Percentiles rank a stretch among this genome's conserved stretches.
Conservation (phyloP, 1,140 invertebrate genomes). For the Temnothorax longispinosus region DNA sequence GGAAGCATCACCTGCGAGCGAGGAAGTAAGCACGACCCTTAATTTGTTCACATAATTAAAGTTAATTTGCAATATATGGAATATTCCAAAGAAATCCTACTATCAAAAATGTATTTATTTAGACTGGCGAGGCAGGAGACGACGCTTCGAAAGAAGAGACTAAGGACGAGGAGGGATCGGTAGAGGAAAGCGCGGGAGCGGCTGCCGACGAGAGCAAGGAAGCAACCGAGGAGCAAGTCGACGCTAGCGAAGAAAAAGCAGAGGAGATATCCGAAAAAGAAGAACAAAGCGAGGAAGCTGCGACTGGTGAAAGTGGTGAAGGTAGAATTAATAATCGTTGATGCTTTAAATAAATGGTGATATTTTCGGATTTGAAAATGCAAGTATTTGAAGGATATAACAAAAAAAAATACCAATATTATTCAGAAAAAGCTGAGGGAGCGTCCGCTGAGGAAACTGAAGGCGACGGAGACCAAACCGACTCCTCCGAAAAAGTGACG, state of each 20-base stretch:
- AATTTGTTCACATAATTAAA: background rate
- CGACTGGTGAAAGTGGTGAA: slow-evolving; percentile 18
- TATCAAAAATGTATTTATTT: slow-evolving; percentile 1
- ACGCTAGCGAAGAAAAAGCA: slow-evolving; percentile 22
- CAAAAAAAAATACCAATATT: background rate
- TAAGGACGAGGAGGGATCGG: slow-evolving; percentile 41
- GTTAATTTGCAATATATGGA: background rate
- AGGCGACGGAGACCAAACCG: slow-evolving; percentile 12
- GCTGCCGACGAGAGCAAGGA: slow-evolving; percentile 43
- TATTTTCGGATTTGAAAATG: background rate
- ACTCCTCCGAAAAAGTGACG: slow-evolving; percentile 37
- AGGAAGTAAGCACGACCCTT: slow-evolving; percentile 64
- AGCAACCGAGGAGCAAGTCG: slow-evolving; percentile 41
- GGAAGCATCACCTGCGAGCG: slow-evolving; percentile 73
- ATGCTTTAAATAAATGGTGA: background rate
- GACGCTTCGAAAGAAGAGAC: slow-evolving; percentile 65
- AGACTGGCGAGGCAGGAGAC: slow-evolving; percentile 56
- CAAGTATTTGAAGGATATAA: slow-evolving; percentile 3
- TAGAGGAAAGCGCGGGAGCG: slow-evolving; percentile 50
- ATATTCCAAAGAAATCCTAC: background rate
- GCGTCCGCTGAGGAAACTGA: slow-evolving; percentile 20
- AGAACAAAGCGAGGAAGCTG: slow-evolving; percentile 16
- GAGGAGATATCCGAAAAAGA: slow-evolving; percentile 47
- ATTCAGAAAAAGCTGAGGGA: slow-evolving; percentile 50
- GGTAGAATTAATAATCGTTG: background rate